Evolutionary conservation across 2,888 invertebrate species (phyloP).

Genomic region (Scaptomyza cyrtandrae): DNA sequence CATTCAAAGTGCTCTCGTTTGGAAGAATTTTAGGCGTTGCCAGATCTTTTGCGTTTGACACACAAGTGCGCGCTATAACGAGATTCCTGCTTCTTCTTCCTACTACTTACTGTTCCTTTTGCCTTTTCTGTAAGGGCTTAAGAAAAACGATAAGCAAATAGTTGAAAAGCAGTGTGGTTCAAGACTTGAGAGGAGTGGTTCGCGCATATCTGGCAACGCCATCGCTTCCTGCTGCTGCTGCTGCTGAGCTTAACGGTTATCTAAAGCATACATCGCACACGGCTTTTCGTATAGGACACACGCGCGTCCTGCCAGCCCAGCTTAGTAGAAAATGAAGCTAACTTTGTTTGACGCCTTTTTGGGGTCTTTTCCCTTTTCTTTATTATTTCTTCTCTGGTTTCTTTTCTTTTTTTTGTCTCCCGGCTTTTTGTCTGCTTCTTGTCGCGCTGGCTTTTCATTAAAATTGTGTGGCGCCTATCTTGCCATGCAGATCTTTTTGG

Average conservation of each 20-base stretch:
- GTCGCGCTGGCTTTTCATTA: slow-evolving; percentile 70
- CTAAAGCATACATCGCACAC: slow-evolving; percentile 59
- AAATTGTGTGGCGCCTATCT: slow-evolving; percentile 69
- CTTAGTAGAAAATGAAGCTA: not conserved
- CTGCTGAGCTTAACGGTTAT: slow-evolving; percentile 43
- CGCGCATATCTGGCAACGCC: slow-evolving; percentile 60
- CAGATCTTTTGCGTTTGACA: slow-evolving; percentile 26
- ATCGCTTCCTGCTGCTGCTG: slow-evolving; percentile 47
- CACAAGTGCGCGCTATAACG: too few species aligned
- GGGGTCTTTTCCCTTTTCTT: slow-evolving; percentile 2
- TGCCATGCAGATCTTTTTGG: slow-evolving; percentile 62
- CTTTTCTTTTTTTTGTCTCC: slow-evolving; percentile 6
- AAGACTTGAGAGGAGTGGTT: not conserved
- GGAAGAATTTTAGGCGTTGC: slow-evolving; percentile 31
- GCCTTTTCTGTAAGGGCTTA: too few species aligned
- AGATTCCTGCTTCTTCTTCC: too few species aligned
- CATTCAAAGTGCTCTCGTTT: not conserved
- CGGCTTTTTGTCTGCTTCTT: slow-evolving; percentile 3
- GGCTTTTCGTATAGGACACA: slow-evolving; percentile 26
- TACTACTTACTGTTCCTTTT: too few species aligned
- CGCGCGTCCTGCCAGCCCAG: slow-evolving; percentile 11
- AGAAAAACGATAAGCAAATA: slow-evolving; percentile 1
- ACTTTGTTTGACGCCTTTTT: slow-evolving; percentile 11
- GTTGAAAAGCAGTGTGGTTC: slow-evolving; percentile 13
- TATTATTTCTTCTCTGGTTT: not conserved